Conservation (phyloP, 2,888 invertebrate genomes). For the Pseudococcus jackbeardsleyi region DNA sequence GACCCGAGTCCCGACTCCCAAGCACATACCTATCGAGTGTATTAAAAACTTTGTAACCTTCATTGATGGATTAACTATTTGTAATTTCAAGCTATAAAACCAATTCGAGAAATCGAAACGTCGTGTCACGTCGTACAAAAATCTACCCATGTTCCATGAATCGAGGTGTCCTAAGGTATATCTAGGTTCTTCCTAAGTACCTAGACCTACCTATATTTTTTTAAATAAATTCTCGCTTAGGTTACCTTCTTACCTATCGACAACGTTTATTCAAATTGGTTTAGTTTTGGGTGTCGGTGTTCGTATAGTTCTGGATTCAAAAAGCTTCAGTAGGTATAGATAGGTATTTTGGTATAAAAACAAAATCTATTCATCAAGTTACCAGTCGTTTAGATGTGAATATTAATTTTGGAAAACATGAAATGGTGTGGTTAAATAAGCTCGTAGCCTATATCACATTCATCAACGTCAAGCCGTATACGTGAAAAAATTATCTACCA, state of each 20-base stretch:
- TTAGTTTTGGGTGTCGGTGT: background rate
- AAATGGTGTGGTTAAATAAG: background rate
- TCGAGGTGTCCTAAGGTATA: background rate
- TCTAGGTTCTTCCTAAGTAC: no score
- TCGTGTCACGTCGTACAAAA: background rate
- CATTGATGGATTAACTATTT: slow-evolving; percentile 16
- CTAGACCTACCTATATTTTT: no score
- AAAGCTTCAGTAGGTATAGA: background rate
- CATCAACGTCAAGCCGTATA: background rate
- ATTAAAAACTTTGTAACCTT: slow-evolving; percentile 4
- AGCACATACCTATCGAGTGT: background rate
- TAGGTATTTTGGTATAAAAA: background rate
- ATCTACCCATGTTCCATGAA: background rate
- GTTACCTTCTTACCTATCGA: no score
- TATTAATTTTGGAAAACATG: background rate
- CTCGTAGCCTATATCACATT: background rate
- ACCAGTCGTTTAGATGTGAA: background rate
- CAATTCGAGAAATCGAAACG: background rate
- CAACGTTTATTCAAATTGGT: background rate
- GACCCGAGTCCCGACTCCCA: background rate
- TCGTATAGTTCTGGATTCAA: background rate
- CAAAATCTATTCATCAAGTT: background rate
- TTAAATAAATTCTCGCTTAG: no score
- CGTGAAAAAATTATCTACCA: slow-evolving; percentile 4
- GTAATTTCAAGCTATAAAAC: background rate